Evolutionary conservation across 2,113 vertebrate species (phyloP).

Genomic region (Paradoxurus hermaphroditus): DNA sequence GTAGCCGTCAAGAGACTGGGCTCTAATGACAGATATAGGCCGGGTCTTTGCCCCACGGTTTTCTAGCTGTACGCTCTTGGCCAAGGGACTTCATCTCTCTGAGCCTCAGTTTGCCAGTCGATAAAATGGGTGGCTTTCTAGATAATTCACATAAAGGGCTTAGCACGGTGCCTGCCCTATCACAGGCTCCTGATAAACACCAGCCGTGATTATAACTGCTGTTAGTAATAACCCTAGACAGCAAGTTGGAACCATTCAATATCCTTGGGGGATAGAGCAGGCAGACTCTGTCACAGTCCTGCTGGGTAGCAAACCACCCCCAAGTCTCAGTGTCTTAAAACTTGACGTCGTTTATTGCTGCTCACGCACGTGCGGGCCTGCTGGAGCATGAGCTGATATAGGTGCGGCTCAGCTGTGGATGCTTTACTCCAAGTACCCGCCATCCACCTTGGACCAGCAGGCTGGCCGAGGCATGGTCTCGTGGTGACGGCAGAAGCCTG

Average conservation of each 20-base stretch:
- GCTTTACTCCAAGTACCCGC: background rate
- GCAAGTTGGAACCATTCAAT: background rate
- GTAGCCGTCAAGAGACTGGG: background rate
- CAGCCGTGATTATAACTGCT: background rate
- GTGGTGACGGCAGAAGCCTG: background rate
- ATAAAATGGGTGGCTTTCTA: background rate
- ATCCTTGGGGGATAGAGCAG: background rate
- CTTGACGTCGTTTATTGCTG: background rate
- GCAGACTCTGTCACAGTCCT: background rate
- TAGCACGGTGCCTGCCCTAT: background rate
- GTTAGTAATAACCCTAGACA: background rate
- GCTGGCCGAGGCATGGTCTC: background rate
- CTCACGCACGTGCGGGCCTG: background rate
- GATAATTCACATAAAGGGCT: background rate
- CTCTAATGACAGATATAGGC: background rate
- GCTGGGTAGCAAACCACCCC: background rate
- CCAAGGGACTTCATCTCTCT: background rate
- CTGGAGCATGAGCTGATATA: background rate
- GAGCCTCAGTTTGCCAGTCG: background rate
- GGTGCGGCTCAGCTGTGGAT: background rate
- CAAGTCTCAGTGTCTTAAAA: background rate
- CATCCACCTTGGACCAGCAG: background rate
- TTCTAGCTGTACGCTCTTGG: background rate
- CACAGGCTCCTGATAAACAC: background rate
- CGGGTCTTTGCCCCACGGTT: background rate